phyloP scores from a whole-genome alignment of 2,797 vertebrate genomes.

The Pitangus sulphuratus region DNA sequence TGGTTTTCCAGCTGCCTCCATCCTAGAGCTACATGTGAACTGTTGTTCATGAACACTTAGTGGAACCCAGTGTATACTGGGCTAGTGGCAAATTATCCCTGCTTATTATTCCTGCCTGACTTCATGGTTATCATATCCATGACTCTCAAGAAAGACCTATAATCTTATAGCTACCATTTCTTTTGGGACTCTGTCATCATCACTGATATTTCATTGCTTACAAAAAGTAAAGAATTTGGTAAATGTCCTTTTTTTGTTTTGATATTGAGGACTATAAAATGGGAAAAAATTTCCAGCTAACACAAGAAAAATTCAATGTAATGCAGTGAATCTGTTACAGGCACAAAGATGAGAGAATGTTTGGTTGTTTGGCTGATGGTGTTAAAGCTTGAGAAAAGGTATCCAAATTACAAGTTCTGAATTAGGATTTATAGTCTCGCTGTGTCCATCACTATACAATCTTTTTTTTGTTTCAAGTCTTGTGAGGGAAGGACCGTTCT shows the following conservation, averaged over 20 bases:
- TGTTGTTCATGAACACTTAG: not conserved
- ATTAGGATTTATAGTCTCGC: not conserved
- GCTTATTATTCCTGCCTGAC: not conserved
- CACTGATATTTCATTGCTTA: not conserved
- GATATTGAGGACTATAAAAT: not conserved
- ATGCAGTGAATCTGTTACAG: not conserved
- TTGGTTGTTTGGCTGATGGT: not conserved
- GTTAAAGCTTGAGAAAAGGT: not conserved
- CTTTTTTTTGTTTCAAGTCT: not conserved
- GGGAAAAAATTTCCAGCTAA: not conserved
- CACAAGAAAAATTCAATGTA: not conserved
- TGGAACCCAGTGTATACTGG: fast-evolving
- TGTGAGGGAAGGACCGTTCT: not conserved
- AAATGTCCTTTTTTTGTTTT: not conserved
- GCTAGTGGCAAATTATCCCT: not conserved
- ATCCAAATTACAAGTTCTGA: not conserved
- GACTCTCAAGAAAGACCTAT: not conserved
- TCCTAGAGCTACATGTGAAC: not conserved
- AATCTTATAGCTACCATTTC: not conserved
- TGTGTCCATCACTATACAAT: not conserved
- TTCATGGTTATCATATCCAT: not conserved
- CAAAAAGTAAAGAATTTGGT: not conserved
- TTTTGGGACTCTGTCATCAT: not conserved
- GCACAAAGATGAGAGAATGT: not conserved
- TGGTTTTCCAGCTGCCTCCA: not conserved